These are phyloP conservation scores for Myopa tessellatipennis DNA, from an alignment of 2,888 invertebrate genomes.

Conservation along the genomic window DNA sequence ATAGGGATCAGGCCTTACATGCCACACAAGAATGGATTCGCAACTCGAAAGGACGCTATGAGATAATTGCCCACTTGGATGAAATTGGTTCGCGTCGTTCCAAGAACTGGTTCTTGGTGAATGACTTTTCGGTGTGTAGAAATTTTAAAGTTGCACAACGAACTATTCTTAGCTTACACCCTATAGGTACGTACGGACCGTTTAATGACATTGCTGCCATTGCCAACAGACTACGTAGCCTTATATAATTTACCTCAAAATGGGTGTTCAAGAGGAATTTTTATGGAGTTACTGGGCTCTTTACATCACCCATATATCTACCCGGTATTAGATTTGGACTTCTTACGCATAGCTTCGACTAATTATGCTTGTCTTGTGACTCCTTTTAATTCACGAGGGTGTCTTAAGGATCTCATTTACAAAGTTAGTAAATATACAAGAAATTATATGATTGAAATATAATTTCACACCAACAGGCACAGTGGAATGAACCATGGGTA, in stretches of 20 bases:
- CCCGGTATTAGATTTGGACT: slow-evolving; percentile 87
- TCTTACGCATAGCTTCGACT: slow-evolving; percentile 71
- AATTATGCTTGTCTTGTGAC: slow-evolving; percentile 80
- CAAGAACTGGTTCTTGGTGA: slow-evolving; percentile 92
- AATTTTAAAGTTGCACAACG: slow-evolving; percentile 35
- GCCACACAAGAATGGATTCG: slow-evolving; percentile 72
- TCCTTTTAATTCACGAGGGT: slow-evolving; percentile 86
- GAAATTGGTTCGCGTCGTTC: slow-evolving; percentile 86
- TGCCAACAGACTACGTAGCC: slow-evolving; percentile 68
- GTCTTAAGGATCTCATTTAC: slow-evolving; percentile 90
- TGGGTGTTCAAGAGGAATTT: slow-evolving; percentile 75
- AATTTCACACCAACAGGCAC: slow-evolving; percentile 70
- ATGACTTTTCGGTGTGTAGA: slow-evolving; percentile 77
- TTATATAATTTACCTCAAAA: slow-evolving; percentile 71
- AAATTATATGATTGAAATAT: slow-evolving; percentile 16
- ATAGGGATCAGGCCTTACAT: slow-evolving; percentile 75
- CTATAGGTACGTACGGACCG: slow-evolving; percentile 68
- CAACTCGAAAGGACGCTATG: slow-evolving; percentile 78
- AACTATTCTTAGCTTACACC: background rate
- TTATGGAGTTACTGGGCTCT: slow-evolving; percentile 85
- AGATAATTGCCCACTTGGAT: slow-evolving; percentile 81
- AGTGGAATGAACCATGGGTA: slow-evolving; percentile 83
- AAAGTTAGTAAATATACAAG: slow-evolving; percentile 71
- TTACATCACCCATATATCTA: slow-evolving; percentile 94
- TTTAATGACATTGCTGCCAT: slow-evolving; percentile 66